Evolutionary conservation across 2,113 vertebrate species (phyloP).

Genomic region (Gnathonemus longibarbis): DNA sequence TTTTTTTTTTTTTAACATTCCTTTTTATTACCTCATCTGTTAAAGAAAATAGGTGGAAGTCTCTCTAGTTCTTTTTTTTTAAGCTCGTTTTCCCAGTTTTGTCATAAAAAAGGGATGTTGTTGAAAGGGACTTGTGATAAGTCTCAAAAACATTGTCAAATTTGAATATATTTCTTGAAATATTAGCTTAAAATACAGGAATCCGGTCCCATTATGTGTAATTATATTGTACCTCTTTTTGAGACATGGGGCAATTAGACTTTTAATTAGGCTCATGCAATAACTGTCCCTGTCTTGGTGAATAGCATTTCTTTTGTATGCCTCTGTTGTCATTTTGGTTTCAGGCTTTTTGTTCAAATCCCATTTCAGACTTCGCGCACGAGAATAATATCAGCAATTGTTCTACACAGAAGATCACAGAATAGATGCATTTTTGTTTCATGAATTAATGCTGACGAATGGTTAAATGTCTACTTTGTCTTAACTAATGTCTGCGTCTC

Average conservation of each 20-base stretch:
- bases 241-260: neutral
- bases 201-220: neutral
- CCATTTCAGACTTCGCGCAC: neutral
- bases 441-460: neutral
- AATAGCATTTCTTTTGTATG: neutral
- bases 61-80: neutral
- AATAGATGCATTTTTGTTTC: neutral
- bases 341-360: neutral
- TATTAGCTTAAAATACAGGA: neutral
- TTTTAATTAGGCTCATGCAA: neutral
- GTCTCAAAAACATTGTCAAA: neutral
- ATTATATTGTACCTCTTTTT: constrained; percentile 3
- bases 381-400: neutral
- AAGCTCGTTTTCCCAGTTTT: neutral
- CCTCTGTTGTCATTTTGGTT: neutral
- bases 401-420: neutral
- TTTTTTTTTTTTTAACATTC: neutral
- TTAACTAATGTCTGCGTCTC: neutral
- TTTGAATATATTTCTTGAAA: neutral
- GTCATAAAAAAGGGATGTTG: neutral
- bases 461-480: neutral
- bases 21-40: neutral
- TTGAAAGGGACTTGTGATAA: neutral
- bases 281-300: neutral
- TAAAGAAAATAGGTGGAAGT: neutral